phyloP scores from a whole-genome alignment of 2,797 vertebrate species.

The Sebastes kiyomatsui region DNA sequence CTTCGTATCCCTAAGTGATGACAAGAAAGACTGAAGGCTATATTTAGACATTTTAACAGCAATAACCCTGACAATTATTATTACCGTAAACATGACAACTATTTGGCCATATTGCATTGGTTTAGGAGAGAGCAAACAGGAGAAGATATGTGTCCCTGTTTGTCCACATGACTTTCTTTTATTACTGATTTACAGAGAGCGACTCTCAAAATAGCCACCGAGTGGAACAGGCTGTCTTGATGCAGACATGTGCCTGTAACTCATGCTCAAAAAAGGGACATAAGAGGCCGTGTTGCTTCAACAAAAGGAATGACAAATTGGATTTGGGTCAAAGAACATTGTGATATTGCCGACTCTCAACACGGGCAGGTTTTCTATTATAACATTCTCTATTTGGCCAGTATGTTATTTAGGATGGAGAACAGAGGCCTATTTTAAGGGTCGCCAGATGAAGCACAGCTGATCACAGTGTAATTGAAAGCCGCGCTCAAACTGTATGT shows the following conservation, averaged over 20 bases:
- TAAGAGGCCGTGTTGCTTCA: conserved; percentile 9
- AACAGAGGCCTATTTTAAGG: conserved; percentile 30
- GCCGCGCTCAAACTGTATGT: background rate
- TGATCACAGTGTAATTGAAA: conserved; percentile 3
- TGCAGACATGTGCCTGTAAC: conserved; percentile 34
- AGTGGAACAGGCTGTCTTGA: conserved; percentile 57
- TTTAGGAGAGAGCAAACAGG: background rate
- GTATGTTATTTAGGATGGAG: conserved; percentile 9
- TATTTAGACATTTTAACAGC: conserved; percentile 23
- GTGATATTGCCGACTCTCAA: background rate
- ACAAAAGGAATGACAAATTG: conserved; percentile 14
- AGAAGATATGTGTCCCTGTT: conserved; percentile 23
- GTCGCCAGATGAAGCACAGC: conserved; percentile 2
- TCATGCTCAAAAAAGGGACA: conserved; percentile 35
- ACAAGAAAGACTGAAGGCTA: conserved; percentile 19
- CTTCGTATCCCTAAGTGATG: conserved; percentile 28
- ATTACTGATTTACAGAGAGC: conserved; percentile 53
- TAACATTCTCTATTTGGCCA: background rate
- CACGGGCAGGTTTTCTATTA: background rate
- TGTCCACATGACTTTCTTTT: conserved; percentile 49
- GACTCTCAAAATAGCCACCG: conserved; percentile 55
- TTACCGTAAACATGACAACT: background rate
- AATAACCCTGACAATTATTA: background rate
- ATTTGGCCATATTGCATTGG: background rate
- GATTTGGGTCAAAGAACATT: conserved; percentile 29